A percentile compares a stretch with the other conserved stretches of the same genome.
Conservation (phyloP, 2,888 invertebrate genomes). For the Tridacna crocea region DNA sequence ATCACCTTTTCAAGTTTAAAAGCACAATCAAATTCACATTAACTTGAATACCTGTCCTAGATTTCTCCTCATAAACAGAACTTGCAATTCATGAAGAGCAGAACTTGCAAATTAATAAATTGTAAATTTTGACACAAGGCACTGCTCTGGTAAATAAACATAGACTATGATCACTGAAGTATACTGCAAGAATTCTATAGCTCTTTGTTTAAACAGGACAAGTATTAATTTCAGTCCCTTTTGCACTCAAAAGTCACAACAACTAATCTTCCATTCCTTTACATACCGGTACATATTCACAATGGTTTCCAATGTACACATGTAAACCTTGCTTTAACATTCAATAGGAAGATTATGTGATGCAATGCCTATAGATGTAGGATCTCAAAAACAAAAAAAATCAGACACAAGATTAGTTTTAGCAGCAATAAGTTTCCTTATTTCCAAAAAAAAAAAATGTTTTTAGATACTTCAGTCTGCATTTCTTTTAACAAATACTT, state of each 20-base stretch:
- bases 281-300: background rate
- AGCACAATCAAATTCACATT: background rate
- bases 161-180: background rate
- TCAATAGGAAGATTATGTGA: no score
- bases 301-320: no score
- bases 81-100: background rate
- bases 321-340: no score
- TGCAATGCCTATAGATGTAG: no score
- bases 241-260: slow-evolving; percentile 8
- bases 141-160: background rate
- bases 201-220: background rate
- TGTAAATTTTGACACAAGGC: background rate
- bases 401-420: no score
- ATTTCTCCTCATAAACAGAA: background rate
- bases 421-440: background rate
- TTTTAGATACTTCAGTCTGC: background rate
- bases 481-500: background rate
- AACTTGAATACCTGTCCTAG: background rate
- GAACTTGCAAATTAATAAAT: background rate
- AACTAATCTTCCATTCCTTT: background rate
- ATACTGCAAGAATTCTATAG: slow-evolving; percentile 7
- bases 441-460: background rate
- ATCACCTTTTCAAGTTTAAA: background rate
- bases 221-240: slow-evolving; percentile 19
- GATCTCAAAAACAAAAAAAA: no score